Base-by-base conservation (phyloP, 2,888 invertebrate species). In the Monopis laevigella region DNA sequence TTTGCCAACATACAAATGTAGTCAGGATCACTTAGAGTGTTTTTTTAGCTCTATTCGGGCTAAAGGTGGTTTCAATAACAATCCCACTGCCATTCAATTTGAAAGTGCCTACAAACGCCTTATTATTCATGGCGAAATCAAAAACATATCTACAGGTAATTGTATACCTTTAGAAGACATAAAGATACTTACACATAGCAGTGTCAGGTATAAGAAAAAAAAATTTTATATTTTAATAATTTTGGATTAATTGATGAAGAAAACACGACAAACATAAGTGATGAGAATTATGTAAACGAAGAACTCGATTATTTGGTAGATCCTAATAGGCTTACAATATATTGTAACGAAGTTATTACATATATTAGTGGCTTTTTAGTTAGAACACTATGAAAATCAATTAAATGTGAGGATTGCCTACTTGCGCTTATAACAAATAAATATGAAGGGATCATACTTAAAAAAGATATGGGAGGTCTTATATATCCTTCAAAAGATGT, bases 1-100 rank as follows among this genome's bases (percentile, higher is more conserved):
- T 12, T 19, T 45, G 27, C 36, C 39, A 28, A 45, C 43, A 3
- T 45, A 45, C 12, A 47, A 47, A 26, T 12, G 44, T 11, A 39
- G 13, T 7, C 46, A 44, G 12, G 42, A 44, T 10, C 42, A 43
- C 16, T 12, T 43, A 8, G 27, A 47, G 18, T 14, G 43, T 2
- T 47, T 47, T 39, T 46, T 46, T 30, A 40, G 42, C 7, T 43
- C 45, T n/a, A 43, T 47, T 2, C n/a, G 47, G 19, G 24, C 44
- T 1, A 30, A 41, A 36, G 40, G 44, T 39, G 47, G 47, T 1
- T 45, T 41, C 13, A 47, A 47, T 26, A 29, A 29, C n/a, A 29
- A 29, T 29, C 29, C 29, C 29, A 29, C 29, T 10, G 29, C 29
- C 4, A n/a, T 45, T 43, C 16, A 47, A 44, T 26, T 29, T 11